These are phyloP conservation scores for Limanda limanda DNA, from an alignment of 2,113 vertebrate genomes.

Conservation along the genomic window DNA sequence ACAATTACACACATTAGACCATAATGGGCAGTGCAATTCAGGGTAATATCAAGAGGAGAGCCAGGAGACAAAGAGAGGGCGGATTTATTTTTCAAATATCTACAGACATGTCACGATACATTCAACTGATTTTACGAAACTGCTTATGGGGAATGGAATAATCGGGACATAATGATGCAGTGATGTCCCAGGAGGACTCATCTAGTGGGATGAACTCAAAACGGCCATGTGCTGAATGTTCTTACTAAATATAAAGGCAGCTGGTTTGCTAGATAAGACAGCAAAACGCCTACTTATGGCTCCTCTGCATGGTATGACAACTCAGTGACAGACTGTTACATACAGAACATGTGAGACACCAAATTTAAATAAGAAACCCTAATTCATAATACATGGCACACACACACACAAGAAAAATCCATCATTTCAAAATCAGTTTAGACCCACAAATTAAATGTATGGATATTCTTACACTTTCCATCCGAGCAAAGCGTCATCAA, in stretches of 20 bases:
- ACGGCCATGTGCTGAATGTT: background rate
- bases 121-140: background rate
- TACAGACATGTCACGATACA: conserved; percentile 1
- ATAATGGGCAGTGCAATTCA: conserved; percentile 33
- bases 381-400: too few species aligned
- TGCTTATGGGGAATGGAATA: background rate
- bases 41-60: conserved; percentile 5
- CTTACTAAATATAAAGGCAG: background rate
- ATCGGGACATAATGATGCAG: background rate
- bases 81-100: background rate
- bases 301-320: background rate
- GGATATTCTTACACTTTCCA: too few species aligned
- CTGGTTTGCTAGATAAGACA: background rate
- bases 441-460: too few species aligned
- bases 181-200: background rate
- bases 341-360: too few species aligned
- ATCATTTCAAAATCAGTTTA: too few species aligned
- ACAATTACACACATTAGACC: conserved; percentile 42
- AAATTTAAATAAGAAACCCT: too few species aligned
- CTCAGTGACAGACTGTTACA: background rate
- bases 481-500: too few species aligned
- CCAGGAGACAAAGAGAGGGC: background rate
- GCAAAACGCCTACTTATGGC: background rate
- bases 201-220: background rate
- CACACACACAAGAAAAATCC: too few species aligned